Evolutionary conservation across 2,797 vertebrate genomes (phyloP).

Genomic region (Lemur catta): DNA sequence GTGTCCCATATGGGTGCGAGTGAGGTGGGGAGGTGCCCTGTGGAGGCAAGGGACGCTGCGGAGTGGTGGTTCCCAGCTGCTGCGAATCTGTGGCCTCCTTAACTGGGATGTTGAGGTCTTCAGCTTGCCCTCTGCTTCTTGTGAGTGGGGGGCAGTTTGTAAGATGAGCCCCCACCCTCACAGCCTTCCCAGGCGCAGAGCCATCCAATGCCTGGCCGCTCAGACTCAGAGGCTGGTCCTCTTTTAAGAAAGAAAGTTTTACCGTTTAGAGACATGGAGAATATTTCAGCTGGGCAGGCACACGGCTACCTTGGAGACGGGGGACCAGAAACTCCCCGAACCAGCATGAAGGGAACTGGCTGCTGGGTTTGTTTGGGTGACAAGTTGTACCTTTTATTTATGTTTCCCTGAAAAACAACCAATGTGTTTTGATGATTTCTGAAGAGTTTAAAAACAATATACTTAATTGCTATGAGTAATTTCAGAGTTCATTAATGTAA

Average conservation of each 20-base stretch:
- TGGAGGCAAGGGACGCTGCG: neutral
- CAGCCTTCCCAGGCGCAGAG: neutral
- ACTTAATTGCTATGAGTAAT: slow-evolving; percentile 85
- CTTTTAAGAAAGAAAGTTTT: neutral
- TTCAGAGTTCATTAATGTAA: slow-evolving; percentile 84
- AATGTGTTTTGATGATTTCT: slow-evolving; percentile 83
- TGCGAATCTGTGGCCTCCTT: neutral
- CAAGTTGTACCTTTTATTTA: slow-evolving; percentile 74
- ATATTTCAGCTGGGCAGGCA: neutral
- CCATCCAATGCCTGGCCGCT: neutral
- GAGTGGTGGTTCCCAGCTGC: too few species aligned
- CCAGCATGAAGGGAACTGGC: neutral
- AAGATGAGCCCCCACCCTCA: neutral
- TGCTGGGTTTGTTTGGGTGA: slow-evolving; percentile 29
- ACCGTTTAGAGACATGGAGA: accelerated
- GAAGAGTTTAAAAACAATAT: slow-evolving; percentile 86
- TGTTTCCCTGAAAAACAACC: slow-evolving; percentile 77
- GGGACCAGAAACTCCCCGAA: slow-evolving; percentile 36
- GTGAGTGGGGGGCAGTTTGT: neutral
- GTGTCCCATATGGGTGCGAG: neutral
- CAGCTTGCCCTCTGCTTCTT: neutral
- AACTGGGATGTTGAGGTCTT: accelerated
- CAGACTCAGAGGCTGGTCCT: neutral
- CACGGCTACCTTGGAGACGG: accelerated
- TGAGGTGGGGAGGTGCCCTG: too few species aligned